Conservation (phyloP, 2,888 invertebrate species). For the Melanchra persicariae region DNA sequence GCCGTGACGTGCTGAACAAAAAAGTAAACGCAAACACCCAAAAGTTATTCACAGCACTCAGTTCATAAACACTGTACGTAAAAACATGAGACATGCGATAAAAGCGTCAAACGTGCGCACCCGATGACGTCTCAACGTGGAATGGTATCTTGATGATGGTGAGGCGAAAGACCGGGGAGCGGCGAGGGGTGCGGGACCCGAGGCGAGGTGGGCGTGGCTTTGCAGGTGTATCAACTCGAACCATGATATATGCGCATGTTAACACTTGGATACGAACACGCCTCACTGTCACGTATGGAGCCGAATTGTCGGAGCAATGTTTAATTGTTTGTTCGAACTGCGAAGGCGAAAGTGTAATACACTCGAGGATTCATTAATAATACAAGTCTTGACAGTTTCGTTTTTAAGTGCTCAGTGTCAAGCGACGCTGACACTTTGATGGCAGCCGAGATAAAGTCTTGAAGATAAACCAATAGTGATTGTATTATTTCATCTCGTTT, state of each 20-base stretch:
- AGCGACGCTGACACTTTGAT: slow-evolving; percentile 70
- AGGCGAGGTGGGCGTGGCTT: slow-evolving; percentile 79
- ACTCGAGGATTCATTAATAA: slow-evolving; percentile 74
- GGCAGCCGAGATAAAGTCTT: slow-evolving; percentile 75
- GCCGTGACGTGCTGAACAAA: slow-evolving; percentile 65
- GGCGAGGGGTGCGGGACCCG: slow-evolving; percentile 70
- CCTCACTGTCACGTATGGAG: slow-evolving; percentile 86
- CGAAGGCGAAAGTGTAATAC: slow-evolving; percentile 78
- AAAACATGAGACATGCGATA: slow-evolving; percentile 67
- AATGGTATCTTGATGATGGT: slow-evolving; percentile 86
- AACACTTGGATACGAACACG: slow-evolving; percentile 86
- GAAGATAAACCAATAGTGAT: slow-evolving; percentile 67
- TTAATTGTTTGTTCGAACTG: slow-evolving; percentile 79
- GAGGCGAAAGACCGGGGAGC: slow-evolving; percentile 79
- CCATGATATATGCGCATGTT: slow-evolving; percentile 89
- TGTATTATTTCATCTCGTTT: slow-evolving; percentile 61
- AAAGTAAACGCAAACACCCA: slow-evolving; percentile 71
- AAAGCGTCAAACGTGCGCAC: slow-evolving; percentile 74
- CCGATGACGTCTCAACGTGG: slow-evolving; percentile 80
- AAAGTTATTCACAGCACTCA: slow-evolving; percentile 82
- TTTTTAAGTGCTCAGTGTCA: slow-evolving; percentile 66
- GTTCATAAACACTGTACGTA: slow-evolving; percentile 78
- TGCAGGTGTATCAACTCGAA: slow-evolving; percentile 86
- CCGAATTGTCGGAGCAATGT: slow-evolving; percentile 71
- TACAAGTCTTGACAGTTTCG: slow-evolving; percentile 66